Conservation (phyloP, 2,113 vertebrate species). For the Thryonomys swinderianus region DNA sequence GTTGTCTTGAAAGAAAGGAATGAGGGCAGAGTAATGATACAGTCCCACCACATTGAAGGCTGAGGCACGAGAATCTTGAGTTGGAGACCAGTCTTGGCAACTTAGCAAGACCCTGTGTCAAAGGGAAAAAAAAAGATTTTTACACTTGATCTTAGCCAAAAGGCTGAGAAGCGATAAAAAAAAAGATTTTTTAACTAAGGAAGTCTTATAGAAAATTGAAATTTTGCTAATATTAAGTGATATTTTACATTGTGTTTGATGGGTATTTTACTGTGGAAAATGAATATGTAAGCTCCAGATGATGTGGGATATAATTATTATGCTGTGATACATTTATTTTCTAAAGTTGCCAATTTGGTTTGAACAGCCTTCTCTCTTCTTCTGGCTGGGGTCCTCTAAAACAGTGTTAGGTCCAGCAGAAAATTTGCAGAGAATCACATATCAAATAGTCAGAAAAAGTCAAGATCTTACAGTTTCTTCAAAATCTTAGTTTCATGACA, state of each 20-base stretch:
- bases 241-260: slow-evolving; percentile 20
- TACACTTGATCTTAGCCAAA: too few species aligned
- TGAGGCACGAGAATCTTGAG: not conserved
- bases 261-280: slow-evolving; percentile 1
- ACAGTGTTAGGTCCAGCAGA: not conserved
- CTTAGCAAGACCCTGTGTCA: not conserved
- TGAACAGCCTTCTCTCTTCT: not conserved
- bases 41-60: not conserved
- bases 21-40: not conserved
- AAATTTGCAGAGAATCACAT: not conserved
- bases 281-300: not conserved
- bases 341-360: not conserved
- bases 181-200: not conserved
- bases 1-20: slow-evolving; percentile 28
- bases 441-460: not conserved
- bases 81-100: not conserved
- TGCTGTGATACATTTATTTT: not conserved
- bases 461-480: not conserved
- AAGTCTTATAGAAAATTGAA: slow-evolving; percentile 31
- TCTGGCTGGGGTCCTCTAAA: not conserved
- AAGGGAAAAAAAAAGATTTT: not conserved
- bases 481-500: not conserved
- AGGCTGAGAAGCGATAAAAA: too few species aligned
- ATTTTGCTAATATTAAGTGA: not conserved
- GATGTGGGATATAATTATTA: not conserved